Conservation (phyloP, 30 jellyfish, hydroid and myxozoan species). For the Hydra vulgaris region DNA sequence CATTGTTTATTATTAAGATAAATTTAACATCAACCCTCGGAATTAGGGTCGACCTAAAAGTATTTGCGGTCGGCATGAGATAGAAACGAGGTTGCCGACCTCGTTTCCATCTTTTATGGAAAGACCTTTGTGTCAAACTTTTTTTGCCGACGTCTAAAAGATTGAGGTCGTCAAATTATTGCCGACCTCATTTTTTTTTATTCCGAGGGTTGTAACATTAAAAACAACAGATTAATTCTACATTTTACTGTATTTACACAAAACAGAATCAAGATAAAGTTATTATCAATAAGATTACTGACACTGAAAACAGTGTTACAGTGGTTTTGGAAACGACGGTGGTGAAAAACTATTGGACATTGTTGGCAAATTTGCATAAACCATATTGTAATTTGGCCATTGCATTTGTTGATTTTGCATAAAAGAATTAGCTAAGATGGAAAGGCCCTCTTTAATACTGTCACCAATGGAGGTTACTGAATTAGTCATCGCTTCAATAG, state of each 20-base stretch:
- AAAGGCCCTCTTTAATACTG: conserved; percentile 17
- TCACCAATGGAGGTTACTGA: conserved; percentile 23
- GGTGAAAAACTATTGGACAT: background rate
- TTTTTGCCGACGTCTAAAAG: no score
- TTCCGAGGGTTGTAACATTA: no score
- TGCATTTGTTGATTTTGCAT: conserved; percentile 16
- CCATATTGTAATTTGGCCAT: conserved; percentile 3
- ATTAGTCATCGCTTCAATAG: conserved; percentile 17
- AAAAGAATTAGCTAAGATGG: conserved; percentile 15
- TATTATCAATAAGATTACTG: background rate
- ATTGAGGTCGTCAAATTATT: no score
- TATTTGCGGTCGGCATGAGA: no score
- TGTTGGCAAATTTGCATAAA: background rate
- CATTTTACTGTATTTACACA: background rate
- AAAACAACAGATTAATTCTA: background rate
- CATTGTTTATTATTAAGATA: background rate
- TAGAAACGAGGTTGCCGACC: no score
- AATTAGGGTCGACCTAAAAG: no score
- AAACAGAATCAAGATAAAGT: background rate
- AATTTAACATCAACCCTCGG: no score
- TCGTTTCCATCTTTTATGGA: no score
- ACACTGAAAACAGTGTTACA: background rate
- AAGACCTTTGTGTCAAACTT: no score
- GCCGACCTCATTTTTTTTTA: no score
- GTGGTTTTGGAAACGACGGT: background rate